phyloP scores from a whole-genome alignment of 2,888 invertebrate genomes.

The Scaptomyza parva region DNA sequence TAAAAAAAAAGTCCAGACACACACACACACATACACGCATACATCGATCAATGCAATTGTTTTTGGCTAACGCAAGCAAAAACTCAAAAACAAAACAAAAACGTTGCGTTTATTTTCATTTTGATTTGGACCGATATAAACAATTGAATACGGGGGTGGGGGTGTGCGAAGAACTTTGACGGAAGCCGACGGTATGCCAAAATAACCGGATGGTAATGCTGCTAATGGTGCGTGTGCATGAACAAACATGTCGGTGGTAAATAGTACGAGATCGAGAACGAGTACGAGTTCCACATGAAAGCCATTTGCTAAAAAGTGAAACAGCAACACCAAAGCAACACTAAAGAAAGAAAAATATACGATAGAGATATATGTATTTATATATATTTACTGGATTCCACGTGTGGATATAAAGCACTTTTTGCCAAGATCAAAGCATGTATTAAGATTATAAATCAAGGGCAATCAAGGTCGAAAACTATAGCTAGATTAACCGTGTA shows the following conservation, averaged over 20 bases:
- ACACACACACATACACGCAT: not conserved
- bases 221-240: constrained; percentile 57
- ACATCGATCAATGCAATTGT: constrained; percentile 60
- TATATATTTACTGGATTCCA: constrained; percentile 28
- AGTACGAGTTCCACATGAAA: constrained; percentile 49
- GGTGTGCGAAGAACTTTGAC: constrained; percentile 59
- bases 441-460: constrained; percentile 65
- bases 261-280: too few species aligned
- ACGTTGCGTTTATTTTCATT: constrained; percentile 69
- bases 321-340: constrained; percentile 21
- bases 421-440: constrained; percentile 69
- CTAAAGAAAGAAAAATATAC: constrained; percentile 2
- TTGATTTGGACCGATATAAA: constrained; percentile 68
- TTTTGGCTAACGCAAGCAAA: constrained; percentile 27
- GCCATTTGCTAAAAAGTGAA: constrained; percentile 42
- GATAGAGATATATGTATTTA: not conserved
- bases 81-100: constrained; percentile 12
- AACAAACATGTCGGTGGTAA: constrained; percentile 26
- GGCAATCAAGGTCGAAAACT: constrained; percentile 61
- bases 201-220: constrained; percentile 54
- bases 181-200: constrained; percentile 68
- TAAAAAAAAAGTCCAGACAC: not conserved
- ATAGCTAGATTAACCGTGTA: constrained; percentile 2
- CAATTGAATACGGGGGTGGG: constrained; percentile 54
- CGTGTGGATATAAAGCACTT: constrained; percentile 63